These are phyloP conservation scores for Lasiommata megera DNA, from an alignment of 2,888 invertebrate species.

Conservation along the genomic window DNA sequence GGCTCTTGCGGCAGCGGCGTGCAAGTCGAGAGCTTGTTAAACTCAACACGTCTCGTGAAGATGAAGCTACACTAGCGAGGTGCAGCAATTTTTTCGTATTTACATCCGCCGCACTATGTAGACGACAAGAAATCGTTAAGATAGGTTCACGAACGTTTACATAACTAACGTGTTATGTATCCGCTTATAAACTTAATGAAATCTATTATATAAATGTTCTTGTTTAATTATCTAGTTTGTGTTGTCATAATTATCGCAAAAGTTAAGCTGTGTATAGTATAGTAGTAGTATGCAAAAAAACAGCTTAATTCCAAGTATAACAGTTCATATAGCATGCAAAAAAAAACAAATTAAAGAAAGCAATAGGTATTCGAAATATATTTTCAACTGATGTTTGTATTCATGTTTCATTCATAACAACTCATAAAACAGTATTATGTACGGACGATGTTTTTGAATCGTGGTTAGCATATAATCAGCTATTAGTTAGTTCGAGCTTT, in stretches of 20 bases:
- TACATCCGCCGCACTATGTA: neutral
- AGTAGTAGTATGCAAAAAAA: too few relatives aligned
- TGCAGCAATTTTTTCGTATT: conserved; percentile 27
- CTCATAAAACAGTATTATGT: conserved; percentile 42
- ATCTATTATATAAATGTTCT: neutral
- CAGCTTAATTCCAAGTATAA: too few relatives aligned
- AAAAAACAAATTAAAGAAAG: too few relatives aligned
- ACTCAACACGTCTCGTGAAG: conserved; percentile 65
- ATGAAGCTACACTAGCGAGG: conserved; percentile 41
- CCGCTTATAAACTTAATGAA: neutral
- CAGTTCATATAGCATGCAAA: too few relatives aligned
- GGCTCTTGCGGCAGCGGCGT: conserved; percentile 58
- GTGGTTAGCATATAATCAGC: conserved; percentile 52
- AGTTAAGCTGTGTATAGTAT: too few relatives aligned
- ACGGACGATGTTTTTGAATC: conserved; percentile 57
- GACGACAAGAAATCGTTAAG: neutral
- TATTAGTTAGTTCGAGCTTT: conserved; percentile 42
- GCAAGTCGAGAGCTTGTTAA: conserved; percentile 65
- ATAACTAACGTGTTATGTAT: neutral
- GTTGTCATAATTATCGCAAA: too few relatives aligned
- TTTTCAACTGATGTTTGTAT: neutral
- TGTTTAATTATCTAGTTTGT: neutral
- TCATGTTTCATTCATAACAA: conserved; percentile 25
- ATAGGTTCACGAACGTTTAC: neutral
- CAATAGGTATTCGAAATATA: too few relatives aligned